Evolutionary conservation across 2,113 vertebrate genomes (phyloP), one percentile per base, ranked within the genome.

Genomic region (Sinocyclocheilus rhinocerous): DNA sequence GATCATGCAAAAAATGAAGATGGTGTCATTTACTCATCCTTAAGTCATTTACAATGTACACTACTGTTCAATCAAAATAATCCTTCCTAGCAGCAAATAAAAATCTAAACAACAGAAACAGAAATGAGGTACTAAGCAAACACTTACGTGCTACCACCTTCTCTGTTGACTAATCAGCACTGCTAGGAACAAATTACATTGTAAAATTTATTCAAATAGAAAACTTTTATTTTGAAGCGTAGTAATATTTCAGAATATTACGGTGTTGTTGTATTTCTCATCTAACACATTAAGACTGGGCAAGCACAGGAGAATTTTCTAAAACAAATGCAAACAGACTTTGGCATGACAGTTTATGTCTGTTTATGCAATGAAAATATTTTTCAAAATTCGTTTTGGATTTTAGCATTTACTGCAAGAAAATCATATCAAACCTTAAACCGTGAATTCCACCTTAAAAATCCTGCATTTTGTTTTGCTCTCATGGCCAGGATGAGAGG

Each of bases 401-500:
- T 70, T 70, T 20, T 36, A 65, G 16, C 29, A 42, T 42, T 42
- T 72, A 11, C 22, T 10, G 69, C 69, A 72, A 72, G 18, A 67
- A 67, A 67, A 29, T 29, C 24, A 4, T 2, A 6, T 13, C 4
- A 72, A 50, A 45, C 18, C 4, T 24, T 36, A 45, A 48, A 70
- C 45, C 36, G 29, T 29, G 22, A 50, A 73, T 59, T 84, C 85
- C 76, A 84, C 87, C 86, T 91, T 80, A 69, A 82, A 69, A 82
- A 84, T 86, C 36, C 81, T 73, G 83, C 83, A 26, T 12, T 2
- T 16, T 52, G 16, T 50, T 85, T 79, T 22, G 39, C 57, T 33
- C 63, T 61, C 69, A 63, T 33, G 72, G 45, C 52, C 59, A 61
- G 39, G 72, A 48, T 77, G 29, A 77, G 75, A 63, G 69, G 63